Conservation (phyloP, 2,797 vertebrate genomes). For the Euthynnus affinis region DNA sequence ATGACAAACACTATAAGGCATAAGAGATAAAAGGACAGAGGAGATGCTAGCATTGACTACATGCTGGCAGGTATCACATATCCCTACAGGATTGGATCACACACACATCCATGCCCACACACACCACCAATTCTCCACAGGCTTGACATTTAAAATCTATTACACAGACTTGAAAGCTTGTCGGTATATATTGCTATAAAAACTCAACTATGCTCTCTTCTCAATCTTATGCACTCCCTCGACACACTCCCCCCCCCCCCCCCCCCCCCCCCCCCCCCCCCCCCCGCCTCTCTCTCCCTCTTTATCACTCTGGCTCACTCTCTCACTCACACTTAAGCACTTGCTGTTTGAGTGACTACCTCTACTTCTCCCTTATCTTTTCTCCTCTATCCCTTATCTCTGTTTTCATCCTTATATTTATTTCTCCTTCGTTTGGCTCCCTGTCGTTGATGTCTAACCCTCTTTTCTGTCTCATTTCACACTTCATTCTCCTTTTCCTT, state of each 20-base stretch:
- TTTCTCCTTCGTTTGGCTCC: neutral
- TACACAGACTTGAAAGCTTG: conserved; percentile 61
- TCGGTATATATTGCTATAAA: conserved; percentile 53
- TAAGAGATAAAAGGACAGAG: conserved; percentile 41
- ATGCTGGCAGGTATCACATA: conserved; percentile 53
- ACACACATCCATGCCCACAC: conserved; percentile 15
- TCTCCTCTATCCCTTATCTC: conserved; percentile 11
- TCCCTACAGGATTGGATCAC: conserved; percentile 33
- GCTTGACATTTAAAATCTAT: conserved; percentile 72
- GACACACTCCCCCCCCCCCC: conserved; percentile 13
- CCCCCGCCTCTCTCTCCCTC: neutral
- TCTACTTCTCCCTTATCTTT: conserved; percentile 1
- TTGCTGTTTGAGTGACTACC: neutral
- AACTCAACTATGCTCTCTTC: conserved; percentile 49
- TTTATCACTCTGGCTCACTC: conserved; percentile 33
- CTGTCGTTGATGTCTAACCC: neutral
- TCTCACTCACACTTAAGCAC: conserved; percentile 29
- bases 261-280: neutral
- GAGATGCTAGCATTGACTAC: conserved; percentile 22
- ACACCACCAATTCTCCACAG: conserved; percentile 40
- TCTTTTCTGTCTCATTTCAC: conserved; percentile 4
- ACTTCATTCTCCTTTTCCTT: conserved; percentile 2
- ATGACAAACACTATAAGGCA: conserved; percentile 30
- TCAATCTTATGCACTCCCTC: conserved; percentile 40
- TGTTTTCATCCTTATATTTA: conserved; percentile 9